These are phyloP conservation scores for Ctenopoma kingsleyae DNA, from an alignment of 2,797 vertebrate species.

Conservation along the genomic window DNA sequence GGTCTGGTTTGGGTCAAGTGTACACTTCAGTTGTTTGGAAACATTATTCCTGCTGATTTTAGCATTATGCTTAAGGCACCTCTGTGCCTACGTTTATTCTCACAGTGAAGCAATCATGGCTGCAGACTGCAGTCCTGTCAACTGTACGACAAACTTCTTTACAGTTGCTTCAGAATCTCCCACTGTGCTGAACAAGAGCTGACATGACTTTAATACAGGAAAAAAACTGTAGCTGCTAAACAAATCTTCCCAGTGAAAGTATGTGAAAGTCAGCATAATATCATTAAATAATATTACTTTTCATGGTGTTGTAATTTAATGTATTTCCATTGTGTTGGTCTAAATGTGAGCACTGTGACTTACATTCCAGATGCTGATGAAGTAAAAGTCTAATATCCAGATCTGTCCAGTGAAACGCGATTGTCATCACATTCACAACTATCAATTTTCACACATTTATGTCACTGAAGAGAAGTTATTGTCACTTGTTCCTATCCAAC, in stretches of 20 bases:
- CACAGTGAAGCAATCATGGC: no score
- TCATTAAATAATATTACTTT: not conserved
- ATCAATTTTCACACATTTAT: not conserved
- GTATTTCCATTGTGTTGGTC: not conserved
- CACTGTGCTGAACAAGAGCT: not conserved
- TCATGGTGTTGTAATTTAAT: not conserved
- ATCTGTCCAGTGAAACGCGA: not conserved
- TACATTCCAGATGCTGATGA: constrained; percentile 8
- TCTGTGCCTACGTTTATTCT: no score
- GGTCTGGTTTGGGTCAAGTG: no score
- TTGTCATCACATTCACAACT: not conserved
- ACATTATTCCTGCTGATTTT: not conserved
- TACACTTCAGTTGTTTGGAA: no score
- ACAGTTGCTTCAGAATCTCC: no score
- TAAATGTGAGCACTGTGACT: not conserved
- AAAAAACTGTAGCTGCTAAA: constrained; percentile 2
- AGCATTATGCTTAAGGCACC: not conserved
- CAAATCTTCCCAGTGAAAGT: constrained; percentile 1
- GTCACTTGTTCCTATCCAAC: not conserved
- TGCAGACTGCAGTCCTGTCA: no score
- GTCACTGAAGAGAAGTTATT: not conserved
- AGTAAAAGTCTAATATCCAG: constrained; percentile 10
- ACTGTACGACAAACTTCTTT: no score
- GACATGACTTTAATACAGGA: not conserved
- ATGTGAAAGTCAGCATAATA: not conserved